These are phyloP conservation scores for Callipepla californica DNA, from an alignment of 2,113 vertebrate species.

Conservation along the genomic window DNA sequence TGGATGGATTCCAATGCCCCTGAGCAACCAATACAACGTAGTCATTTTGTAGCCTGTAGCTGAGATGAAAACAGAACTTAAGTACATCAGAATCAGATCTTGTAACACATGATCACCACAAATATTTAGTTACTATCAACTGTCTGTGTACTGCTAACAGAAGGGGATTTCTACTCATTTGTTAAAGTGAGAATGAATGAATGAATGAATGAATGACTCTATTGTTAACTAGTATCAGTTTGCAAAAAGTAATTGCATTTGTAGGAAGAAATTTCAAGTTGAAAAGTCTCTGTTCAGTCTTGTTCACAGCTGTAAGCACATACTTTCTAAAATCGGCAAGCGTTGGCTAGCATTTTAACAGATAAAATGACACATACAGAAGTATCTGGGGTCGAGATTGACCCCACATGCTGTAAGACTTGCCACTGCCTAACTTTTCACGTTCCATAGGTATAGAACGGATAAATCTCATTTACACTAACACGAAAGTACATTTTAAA, in stretches of 20 bases:
- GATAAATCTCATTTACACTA: neutral
- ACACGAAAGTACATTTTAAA: neutral
- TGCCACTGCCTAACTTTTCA: neutral
- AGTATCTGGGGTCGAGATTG: neutral
- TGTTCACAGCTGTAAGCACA: slow-evolving; percentile 44
- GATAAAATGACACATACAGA: slow-evolving; percentile 6
- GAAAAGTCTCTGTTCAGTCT: slow-evolving; percentile 56
- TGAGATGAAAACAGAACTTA: slow-evolving; percentile 3
- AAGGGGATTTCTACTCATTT: slow-evolving; percentile 69
- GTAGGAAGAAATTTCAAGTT: slow-evolving; percentile 53
- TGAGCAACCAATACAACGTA: neutral
- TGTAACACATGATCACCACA: slow-evolving; percentile 39
- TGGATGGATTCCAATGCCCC: neutral
- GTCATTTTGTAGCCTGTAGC: neutral
- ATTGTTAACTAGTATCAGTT: slow-evolving; percentile 68
- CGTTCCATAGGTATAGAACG: neutral
- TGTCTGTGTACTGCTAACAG: slow-evolving; percentile 49
- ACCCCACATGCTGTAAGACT: slow-evolving; percentile 36
- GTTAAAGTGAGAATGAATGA: slow-evolving; percentile 18
- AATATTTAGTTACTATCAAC: slow-evolving; percentile 38
- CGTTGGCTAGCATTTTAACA: slow-evolving; percentile 2
- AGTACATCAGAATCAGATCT: slow-evolving; percentile 30
- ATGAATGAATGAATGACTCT: slow-evolving; percentile 55
- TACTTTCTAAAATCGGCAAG: slow-evolving; percentile 57
- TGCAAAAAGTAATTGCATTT: slow-evolving; percentile 67